Conservation (phyloP, 2,113 vertebrate genomes). For the Copsychus sechellarum region DNA sequence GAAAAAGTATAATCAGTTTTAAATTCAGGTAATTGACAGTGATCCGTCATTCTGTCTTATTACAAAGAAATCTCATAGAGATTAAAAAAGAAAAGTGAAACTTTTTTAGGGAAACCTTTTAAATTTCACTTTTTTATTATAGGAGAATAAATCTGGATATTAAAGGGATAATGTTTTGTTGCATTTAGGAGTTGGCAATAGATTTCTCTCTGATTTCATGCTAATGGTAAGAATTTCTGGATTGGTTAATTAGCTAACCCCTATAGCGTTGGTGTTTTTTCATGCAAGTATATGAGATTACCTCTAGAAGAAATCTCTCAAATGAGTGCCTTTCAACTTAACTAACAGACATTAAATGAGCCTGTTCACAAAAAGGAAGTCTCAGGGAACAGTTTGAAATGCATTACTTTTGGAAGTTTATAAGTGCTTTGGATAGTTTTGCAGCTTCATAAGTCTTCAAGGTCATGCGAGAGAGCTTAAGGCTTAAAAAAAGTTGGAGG, state of each 20-base stretch:
- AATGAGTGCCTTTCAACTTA: background rate
- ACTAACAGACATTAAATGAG: background rate
- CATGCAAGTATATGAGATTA: background rate
- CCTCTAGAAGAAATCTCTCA: background rate
- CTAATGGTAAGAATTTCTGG: background rate
- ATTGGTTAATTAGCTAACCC: background rate
- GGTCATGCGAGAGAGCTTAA: slow-evolving; percentile 17
- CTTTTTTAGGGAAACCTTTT: background rate
- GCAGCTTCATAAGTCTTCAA: background rate
- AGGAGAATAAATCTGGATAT: background rate
- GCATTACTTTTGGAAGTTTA: background rate
- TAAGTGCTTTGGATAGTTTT: background rate
- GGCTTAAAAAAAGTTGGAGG: background rate
- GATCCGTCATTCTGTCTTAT: background rate
- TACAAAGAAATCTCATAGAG: background rate
- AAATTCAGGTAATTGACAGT: background rate
- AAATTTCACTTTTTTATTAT: background rate
- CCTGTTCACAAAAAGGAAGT: background rate
- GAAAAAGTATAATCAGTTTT: background rate
- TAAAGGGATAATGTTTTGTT: background rate
- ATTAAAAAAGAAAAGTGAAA: background rate
- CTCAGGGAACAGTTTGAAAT: background rate
- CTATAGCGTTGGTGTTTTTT: background rate
- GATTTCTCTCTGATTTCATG: background rate
- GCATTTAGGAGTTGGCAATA: background rate